These are phyloP conservation scores for Ellobius talpinus DNA, from an alignment of 2,113 vertebrate genomes.

Conservation along the genomic window DNA sequence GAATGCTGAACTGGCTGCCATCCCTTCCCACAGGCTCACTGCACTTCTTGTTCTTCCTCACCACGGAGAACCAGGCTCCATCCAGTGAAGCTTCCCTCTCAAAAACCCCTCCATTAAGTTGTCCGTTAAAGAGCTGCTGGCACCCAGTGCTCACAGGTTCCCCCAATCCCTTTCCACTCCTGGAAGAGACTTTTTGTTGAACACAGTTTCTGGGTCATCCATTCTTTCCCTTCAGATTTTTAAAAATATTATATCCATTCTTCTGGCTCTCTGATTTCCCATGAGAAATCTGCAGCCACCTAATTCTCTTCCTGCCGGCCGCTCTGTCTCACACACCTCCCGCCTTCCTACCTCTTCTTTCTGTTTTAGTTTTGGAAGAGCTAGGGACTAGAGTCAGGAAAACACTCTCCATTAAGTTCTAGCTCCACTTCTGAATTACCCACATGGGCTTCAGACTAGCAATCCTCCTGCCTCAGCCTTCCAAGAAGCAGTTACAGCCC, in stretches of 20 bases:
- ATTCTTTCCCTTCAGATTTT: neutral
- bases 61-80: neutral
- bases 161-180: neutral
- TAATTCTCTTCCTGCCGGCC: rapidly evolving
- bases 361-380: no score
- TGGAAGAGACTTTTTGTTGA: neutral
- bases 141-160: neutral
- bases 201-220: neutral
- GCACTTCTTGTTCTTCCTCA: no score
- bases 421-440: neutral
- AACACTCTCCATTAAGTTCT: neutral
- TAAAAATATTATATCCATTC: neutral
- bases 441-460: no score
- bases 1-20: neutral
- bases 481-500: neutral
- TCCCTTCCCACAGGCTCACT: neutral
- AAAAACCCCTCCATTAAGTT: neutral
- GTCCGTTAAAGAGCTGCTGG: neutral
- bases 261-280: neutral
- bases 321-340: neutral
- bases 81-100: neutral
- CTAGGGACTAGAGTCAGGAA: neutral
- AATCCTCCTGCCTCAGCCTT: neutral
- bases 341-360: neutral
- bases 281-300: rapidly evolving